These are phyloP conservation scores for Chironex yamaguchii DNA, from an alignment of 30 jellyfish, hydroid and myxozoan genomes.

Conservation along the genomic window DNA sequence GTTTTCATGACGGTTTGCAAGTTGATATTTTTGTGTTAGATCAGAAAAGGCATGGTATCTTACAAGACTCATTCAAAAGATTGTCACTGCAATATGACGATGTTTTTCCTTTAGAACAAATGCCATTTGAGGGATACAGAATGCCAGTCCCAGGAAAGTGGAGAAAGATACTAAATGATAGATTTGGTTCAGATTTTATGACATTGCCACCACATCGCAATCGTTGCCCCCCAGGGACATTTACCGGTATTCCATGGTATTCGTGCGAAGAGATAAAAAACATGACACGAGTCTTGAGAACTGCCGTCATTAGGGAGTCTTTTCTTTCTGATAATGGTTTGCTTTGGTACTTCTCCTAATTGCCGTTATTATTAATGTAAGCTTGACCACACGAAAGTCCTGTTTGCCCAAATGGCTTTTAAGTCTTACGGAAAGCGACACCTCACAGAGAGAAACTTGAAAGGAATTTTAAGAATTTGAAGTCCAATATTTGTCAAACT, in stretches of 20 bases:
- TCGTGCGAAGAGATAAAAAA: slow-evolving; percentile 60
- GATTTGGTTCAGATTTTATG: slow-evolving; percentile 64
- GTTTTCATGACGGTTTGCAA: slow-evolving; percentile 85
- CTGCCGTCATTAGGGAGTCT: neutral
- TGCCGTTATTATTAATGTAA: no score
- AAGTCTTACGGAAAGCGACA: no score
- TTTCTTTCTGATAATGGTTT: no score
- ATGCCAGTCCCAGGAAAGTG: slow-evolving; percentile 65
- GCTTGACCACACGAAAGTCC: no score
- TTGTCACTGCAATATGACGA: slow-evolving; percentile 8
- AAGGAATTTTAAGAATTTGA: no score
- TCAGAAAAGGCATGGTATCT: slow-evolving; percentile 7
- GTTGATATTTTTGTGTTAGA: slow-evolving; percentile 78
- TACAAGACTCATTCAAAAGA: slow-evolving; percentile 15
- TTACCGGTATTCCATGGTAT: slow-evolving; percentile 86
- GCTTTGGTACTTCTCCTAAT: no score
- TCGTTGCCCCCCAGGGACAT: slow-evolving; percentile 73
- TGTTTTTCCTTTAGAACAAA: slow-evolving; percentile 74
- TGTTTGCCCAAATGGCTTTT: no score
- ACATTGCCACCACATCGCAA: slow-evolving; percentile 13
- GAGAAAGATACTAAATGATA: neutral
- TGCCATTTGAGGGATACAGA: slow-evolving; percentile 72
- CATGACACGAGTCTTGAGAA: slow-evolving; percentile 7
- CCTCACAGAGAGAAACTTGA: no score
- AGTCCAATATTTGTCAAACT: no score